phyloP scores from a whole-genome alignment of 2,113 vertebrate genomes.

The Pan paniscus region DNA sequence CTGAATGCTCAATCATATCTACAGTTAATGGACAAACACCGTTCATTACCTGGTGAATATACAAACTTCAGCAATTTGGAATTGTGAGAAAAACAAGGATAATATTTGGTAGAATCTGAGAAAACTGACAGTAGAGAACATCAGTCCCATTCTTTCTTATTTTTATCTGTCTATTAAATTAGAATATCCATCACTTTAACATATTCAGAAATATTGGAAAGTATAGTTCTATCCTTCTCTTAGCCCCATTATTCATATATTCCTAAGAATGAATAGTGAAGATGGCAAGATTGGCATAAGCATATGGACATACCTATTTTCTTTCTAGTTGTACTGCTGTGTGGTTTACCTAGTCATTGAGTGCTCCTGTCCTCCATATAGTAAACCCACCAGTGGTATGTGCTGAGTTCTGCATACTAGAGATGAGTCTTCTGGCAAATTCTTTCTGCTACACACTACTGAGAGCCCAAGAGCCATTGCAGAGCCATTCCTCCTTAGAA shows the following conservation, averaged over 20 bases:
- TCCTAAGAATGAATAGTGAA: neutral
- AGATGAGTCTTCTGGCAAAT: neutral
- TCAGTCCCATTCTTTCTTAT: neutral
- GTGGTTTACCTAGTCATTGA: neutral
- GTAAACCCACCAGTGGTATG: neutral
- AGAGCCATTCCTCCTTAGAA: neutral
- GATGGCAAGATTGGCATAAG: neutral
- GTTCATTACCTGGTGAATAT: neutral
- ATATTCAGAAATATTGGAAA: neutral
- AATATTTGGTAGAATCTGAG: neutral
- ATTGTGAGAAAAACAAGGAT: neutral
- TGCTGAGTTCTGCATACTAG: neutral
- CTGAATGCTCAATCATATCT: neutral
- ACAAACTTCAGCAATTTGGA: neutral
- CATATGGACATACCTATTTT: neutral
- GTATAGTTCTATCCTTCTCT: neutral
- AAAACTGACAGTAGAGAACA: neutral
- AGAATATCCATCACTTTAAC: neutral
- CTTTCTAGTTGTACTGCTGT: neutral
- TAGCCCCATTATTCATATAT: neutral
- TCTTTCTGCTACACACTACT: neutral
- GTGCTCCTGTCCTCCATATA: neutral
- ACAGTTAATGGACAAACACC: neutral
- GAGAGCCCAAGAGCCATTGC: accelerated
- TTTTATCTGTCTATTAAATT: neutral